Evolutionary conservation across 2,113 vertebrate genomes (phyloP).

Genomic region (Stegastes partitus): DNA sequence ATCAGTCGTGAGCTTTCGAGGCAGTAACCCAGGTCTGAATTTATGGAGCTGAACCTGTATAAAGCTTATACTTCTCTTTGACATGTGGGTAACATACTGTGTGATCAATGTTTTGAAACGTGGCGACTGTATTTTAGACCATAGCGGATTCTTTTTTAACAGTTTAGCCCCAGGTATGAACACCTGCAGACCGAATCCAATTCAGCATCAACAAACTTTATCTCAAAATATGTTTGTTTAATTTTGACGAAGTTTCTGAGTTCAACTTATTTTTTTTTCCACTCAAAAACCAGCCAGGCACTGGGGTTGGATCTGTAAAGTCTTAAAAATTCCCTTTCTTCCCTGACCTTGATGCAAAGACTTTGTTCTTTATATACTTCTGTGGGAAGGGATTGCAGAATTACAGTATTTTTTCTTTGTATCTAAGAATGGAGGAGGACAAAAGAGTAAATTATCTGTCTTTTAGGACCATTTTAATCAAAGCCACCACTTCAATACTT

Average conservation of each 20-base stretch:
- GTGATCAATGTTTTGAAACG: not conserved
- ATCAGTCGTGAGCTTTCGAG: no score
- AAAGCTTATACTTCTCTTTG: not conserved
- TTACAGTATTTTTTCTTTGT: not conserved
- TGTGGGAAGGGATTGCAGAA: constrained; percentile 2
- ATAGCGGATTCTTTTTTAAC: not conserved
- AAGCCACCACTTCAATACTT: constrained; percentile 12
- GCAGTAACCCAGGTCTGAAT: no score
- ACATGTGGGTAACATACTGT: not conserved
- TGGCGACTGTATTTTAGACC: not conserved
- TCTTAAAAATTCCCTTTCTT: constrained; percentile 45
- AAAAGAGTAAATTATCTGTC: not conserved
- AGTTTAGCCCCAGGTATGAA: not conserved
- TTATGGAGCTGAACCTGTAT: no score
- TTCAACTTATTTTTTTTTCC: not conserved
- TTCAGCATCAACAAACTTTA: not conserved
- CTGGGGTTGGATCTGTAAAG: not conserved
- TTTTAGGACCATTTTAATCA: constrained; percentile 15
- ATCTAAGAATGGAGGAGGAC: not conserved
- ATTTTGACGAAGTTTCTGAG: not conserved
- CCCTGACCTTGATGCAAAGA: constrained; percentile 39
- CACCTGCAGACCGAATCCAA: not conserved
- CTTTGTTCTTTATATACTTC: constrained; percentile 19
- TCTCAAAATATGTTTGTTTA: not conserved
- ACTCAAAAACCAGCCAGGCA: not conserved